Conservation (phyloP, 2,888 invertebrate species). For the Halocaridina rubra region DNA sequence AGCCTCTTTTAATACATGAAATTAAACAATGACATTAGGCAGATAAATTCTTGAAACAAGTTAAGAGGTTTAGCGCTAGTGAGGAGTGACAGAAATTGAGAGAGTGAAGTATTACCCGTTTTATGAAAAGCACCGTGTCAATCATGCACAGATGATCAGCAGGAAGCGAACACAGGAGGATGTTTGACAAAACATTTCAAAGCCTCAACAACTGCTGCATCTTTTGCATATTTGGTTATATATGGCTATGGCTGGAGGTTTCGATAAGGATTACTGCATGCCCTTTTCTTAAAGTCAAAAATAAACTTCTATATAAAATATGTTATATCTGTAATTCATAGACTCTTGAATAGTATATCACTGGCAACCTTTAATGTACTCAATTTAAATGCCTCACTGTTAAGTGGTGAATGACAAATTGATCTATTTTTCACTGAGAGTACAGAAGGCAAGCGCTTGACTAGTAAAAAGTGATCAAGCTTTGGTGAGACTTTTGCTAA, state of each 20-base stretch:
- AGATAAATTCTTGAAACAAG: not conserved
- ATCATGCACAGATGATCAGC: constrained; percentile 13
- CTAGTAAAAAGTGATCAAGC: not conserved
- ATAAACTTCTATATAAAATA: no score
- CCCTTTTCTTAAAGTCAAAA: no score
- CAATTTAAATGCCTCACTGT: no score
- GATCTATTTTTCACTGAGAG: no score
- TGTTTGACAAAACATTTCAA: not conserved
- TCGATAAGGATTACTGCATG: not conserved
- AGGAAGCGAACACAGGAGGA: not conserved
- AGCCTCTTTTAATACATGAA: no score
- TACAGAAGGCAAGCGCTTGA: not conserved
- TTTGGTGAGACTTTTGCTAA: no score
- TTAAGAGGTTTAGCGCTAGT: not conserved
- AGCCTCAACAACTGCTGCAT: constrained; percentile 18
- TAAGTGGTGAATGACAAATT: no score
- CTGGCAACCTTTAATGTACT: not conserved
- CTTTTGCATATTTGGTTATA: constrained; percentile 11
- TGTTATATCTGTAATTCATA: no score
- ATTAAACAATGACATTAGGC: no score
- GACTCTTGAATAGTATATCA: not conserved
- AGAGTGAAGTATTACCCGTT: constrained; percentile 32
- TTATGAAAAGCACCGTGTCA: constrained; percentile 31
- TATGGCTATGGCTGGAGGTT: not conserved
- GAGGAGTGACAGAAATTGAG: not conserved